Conservation (phyloP, 2,113 vertebrate species). For the Gorsachius goisagi region DNA sequence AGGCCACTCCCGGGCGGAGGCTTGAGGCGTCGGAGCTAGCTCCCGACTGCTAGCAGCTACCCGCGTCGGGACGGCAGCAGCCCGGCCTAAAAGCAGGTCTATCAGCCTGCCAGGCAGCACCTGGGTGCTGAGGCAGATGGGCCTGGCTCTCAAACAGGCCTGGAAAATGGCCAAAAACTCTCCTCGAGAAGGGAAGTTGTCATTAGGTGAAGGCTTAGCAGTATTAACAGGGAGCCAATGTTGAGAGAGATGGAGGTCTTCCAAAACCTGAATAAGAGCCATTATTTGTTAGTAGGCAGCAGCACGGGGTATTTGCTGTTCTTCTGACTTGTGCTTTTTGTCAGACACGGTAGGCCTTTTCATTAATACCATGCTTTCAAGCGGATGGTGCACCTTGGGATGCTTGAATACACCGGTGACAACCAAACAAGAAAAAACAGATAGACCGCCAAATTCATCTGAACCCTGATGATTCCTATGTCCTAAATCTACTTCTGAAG, state of each 20-base stretch:
- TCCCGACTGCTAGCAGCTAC: accelerated
- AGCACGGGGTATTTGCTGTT: neutral
- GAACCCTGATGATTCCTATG: neutral
- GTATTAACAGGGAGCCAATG: neutral
- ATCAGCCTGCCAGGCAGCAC: too few relatives aligned
- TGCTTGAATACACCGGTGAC: neutral
- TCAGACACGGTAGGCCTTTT: neutral
- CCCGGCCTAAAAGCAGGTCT: neutral
- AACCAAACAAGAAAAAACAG: neutral
- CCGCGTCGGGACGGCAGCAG: accelerated
- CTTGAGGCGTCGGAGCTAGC: neutral
- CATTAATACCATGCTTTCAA: neutral
- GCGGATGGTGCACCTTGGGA: neutral
- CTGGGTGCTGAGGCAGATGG: accelerated
- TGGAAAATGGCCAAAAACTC: neutral
- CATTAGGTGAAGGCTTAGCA: neutral
- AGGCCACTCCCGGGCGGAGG: neutral
- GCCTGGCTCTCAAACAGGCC: too few relatives aligned
- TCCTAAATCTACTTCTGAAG: neutral
- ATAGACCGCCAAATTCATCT: neutral
- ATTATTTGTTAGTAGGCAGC: neutral
- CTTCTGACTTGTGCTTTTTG: neutral
- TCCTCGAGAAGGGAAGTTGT: accelerated
- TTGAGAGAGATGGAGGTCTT: neutral
- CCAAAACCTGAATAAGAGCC: neutral